These are phyloP conservation scores for Drosophila picticornis DNA, from an alignment of 2,888 invertebrate species.

Conservation along the genomic window DNA sequence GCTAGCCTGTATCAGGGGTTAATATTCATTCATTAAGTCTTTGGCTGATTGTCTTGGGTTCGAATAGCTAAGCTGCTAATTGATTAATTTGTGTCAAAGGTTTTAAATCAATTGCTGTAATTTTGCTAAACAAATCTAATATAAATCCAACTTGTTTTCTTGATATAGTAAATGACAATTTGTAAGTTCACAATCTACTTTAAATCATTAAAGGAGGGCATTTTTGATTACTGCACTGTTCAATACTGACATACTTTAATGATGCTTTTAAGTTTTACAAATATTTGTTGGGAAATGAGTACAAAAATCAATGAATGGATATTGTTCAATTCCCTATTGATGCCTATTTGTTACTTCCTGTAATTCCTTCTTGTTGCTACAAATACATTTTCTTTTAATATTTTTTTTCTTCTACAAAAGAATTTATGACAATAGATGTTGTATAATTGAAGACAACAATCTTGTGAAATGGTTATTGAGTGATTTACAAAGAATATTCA, in stretches of 20 bases:
- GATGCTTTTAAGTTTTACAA: not conserved
- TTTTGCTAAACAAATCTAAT: not conserved
- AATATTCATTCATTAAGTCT: constrained; percentile 5
- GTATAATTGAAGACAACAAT: no score
- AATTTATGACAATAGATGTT: no score
- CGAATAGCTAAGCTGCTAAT: not conserved
- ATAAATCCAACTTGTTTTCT: not conserved
- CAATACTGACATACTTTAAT: not conserved
- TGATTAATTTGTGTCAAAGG: not conserved
- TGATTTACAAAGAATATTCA: no score
- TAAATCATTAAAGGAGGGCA: not conserved
- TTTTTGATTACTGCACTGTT: not conserved
- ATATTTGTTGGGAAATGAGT: not conserved
- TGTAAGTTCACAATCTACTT: not conserved
- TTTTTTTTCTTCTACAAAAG: no score
- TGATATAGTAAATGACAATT: not conserved
- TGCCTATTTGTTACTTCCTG: no score
- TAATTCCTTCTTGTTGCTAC: no score
- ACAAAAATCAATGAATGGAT: no score
- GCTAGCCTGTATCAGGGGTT: not conserved
- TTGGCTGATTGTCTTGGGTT: constrained; percentile 2
- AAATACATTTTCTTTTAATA: no score
- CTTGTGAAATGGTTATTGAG: no score
- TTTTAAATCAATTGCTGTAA: not conserved
- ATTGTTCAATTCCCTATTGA: no score